Evolutionary conservation across 2,888 invertebrate genomes (phyloP).

Genomic region (Micropterix aruncella): DNA sequence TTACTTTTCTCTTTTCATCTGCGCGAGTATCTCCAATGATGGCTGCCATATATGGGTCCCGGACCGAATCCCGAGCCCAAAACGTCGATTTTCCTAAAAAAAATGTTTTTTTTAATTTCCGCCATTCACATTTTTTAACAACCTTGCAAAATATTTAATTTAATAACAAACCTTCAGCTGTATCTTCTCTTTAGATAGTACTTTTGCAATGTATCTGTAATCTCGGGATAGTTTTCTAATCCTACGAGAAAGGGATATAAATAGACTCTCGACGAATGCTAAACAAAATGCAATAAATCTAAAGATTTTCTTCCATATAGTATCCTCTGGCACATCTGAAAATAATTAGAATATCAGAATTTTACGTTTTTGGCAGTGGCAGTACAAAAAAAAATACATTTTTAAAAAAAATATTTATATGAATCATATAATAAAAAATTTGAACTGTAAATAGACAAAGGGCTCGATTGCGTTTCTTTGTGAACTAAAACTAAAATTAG

Average conservation of each 20-base stretch:
- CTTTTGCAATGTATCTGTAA: slow-evolving; percentile 86
- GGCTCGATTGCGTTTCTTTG: no score
- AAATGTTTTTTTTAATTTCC: no score
- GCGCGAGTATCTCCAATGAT: no score
- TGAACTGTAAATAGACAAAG: no score
- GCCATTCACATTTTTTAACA: no score
- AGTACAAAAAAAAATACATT: background rate
- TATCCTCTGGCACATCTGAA: background rate
- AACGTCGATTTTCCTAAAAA: slow-evolving; percentile 53
- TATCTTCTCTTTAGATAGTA: slow-evolving; percentile 80
- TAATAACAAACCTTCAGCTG: slow-evolving; percentile 60
- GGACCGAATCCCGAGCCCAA: slow-evolving; percentile 55
- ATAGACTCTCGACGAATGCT: slow-evolving; percentile 61
- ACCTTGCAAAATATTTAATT: no score
- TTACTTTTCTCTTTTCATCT: no score
- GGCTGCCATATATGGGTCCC: no score
- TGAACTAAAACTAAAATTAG: no score
- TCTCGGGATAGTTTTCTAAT: slow-evolving; percentile 84
- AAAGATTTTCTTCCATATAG: background rate
- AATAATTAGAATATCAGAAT: background rate
- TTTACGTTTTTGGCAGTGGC: background rate
- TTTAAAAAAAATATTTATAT: no score
- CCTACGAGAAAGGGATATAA: slow-evolving; percentile 70
- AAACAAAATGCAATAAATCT: slow-evolving; percentile 32
- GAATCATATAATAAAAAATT: no score